Evolutionary conservation across 2,888 invertebrate species (phyloP).

Genomic region (Zygaena filipendulae): DNA sequence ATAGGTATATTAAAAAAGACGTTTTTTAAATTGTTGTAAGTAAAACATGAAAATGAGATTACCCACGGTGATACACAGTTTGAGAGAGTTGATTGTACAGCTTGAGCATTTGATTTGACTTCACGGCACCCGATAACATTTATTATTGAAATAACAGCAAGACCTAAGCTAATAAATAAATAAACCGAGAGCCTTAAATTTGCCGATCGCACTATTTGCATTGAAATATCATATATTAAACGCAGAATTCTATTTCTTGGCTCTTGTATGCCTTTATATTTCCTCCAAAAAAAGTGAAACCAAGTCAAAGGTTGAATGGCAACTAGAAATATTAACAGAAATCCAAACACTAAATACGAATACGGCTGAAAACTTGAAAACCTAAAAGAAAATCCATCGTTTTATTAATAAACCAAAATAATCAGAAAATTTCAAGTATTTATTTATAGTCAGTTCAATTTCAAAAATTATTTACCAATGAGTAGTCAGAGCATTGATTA

Average conservation of each 20-base stretch:
- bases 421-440: no score
- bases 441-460: no score
- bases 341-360: conserved; percentile 30
- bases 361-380: conserved; percentile 38
- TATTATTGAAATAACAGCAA: conserved; percentile 73
- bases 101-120: conserved; percentile 26
- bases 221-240: conserved; percentile 71
- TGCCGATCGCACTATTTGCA: conserved; percentile 71
- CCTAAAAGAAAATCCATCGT: conserved; percentile 31
- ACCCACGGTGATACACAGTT: conserved; percentile 64
- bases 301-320: conserved; percentile 76
- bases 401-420: no score
- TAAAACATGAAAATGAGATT: conserved; percentile 18
- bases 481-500: conserved; percentile 48
- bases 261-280: conserved; percentile 55
- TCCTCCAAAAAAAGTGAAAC: conserved; percentile 78
- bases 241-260: conserved; percentile 65
- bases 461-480: conserved; percentile 33
- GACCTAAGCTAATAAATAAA: conserved; percentile 71
- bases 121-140: conserved; percentile 67
- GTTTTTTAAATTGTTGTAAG: background rate
- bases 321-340: conserved; percentile 34
- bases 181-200: conserved; percentile 73
- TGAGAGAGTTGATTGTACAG: conserved; percentile 34
- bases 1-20: conserved; percentile 6